Conservation (phyloP, 2,888 invertebrate genomes). For the Coremacera marginata region DNA sequence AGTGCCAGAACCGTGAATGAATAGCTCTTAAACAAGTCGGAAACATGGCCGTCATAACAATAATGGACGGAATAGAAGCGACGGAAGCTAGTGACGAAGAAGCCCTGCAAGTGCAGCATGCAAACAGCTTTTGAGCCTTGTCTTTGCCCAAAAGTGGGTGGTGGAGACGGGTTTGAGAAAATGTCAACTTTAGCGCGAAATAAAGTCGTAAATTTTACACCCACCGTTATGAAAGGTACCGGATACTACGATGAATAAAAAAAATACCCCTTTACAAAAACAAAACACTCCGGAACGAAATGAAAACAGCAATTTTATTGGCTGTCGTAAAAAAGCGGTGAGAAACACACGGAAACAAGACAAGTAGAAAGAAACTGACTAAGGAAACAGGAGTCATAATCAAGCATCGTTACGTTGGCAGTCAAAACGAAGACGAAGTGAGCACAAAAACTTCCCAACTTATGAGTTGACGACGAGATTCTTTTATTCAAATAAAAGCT, state of each 20-base stretch:
- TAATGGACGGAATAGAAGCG: too few relatives aligned
- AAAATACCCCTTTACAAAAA: background rate
- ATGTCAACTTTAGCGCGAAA: constrained; percentile 26
- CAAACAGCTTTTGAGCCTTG: constrained; percentile 32
- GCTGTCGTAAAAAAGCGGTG: background rate
- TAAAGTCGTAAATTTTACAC: constrained; percentile 35
- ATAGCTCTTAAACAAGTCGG: too few relatives aligned
- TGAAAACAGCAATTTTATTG: background rate
- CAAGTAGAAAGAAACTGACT: background rate
- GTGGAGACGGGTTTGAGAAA: background rate
- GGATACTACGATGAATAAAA: background rate
- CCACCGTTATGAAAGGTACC: background rate
- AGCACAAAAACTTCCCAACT: background rate
- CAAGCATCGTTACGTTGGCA: constrained; percentile 25
- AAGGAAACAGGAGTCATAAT: constrained; percentile 25
- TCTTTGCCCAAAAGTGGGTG: background rate
- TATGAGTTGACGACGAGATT: too few relatives aligned
- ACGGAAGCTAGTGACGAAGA: background rate
- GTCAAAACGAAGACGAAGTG: background rate
- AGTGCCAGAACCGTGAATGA: too few relatives aligned
- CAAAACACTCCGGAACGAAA: background rate
- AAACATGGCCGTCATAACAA: too few relatives aligned
- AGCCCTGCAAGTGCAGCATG: background rate
- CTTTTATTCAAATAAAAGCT: too few relatives aligned
- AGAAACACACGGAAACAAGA: background rate